These are phyloP conservation scores for Pitta sordida DNA, from an alignment of 2,113 vertebrate species.

Conservation along the genomic window DNA sequence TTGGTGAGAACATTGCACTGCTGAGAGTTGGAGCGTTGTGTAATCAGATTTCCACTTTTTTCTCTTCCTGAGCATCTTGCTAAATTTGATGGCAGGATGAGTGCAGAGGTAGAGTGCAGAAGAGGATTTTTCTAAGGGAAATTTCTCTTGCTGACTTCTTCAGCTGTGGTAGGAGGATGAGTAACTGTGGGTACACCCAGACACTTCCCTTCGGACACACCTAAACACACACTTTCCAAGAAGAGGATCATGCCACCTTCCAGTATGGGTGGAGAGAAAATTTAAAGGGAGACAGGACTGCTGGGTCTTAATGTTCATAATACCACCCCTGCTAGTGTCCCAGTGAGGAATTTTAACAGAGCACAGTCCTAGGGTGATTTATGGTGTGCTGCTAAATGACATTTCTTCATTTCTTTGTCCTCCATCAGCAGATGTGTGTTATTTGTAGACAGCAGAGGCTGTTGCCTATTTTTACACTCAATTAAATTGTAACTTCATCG, in stretches of 20 bases:
- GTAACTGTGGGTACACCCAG: constrained; percentile 51
- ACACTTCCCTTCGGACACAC: constrained; percentile 52
- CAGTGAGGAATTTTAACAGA: not conserved
- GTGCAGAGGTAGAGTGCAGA: not conserved
- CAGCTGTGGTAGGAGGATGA: constrained; percentile 40
- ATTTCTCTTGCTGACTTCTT: not conserved
- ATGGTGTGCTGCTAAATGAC: not conserved
- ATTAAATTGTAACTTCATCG: constrained; percentile 49
- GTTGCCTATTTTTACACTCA: constrained; percentile 54
- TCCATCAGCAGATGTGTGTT: constrained; percentile 8
- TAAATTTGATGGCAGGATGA: not conserved
- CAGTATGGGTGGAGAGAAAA: constrained; percentile 17
- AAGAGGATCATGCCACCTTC: constrained; percentile 57
- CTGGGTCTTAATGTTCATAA: not conserved
- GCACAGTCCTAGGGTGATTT: not conserved
- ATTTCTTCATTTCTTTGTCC: constrained; percentile 22
- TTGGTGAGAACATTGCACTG: not conserved
- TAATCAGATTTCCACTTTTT: not conserved
- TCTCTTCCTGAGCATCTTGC: not conserved
- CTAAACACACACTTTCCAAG: constrained; percentile 53
- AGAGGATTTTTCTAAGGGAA: constrained; percentile 21
- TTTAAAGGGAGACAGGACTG: not conserved
- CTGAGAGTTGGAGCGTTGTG: not conserved
- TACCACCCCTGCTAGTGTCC: rapidly evolving
- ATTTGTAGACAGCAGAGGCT: constrained; percentile 35